Conservation (phyloP, 2,797 vertebrate genomes). For the Pseudochirops cupreus region DNA sequence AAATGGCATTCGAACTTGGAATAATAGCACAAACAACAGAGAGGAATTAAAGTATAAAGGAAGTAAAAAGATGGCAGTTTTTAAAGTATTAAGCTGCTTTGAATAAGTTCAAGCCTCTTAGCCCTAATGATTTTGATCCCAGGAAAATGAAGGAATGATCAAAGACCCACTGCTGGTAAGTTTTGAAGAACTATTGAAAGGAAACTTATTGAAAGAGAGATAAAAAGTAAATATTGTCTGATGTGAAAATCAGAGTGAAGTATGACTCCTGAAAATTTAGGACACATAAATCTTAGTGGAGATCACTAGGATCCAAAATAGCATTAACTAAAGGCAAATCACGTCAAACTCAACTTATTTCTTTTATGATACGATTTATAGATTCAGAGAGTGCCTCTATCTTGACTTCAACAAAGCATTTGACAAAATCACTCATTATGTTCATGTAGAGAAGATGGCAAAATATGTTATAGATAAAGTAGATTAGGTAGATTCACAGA, state of each 20-base stretch:
- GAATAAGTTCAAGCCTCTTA: background rate
- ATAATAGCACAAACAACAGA: conserved; percentile 17
- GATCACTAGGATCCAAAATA: background rate
- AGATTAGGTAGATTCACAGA: background rate
- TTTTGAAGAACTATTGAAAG: background rate
- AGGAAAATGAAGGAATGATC: background rate
- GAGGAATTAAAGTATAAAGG: background rate
- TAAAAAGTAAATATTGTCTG: background rate
- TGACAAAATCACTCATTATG: background rate
- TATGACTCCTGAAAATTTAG: background rate
- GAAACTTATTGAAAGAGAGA: background rate
- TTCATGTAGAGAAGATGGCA: background rate
- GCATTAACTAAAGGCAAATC: background rate
- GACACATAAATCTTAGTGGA: background rate
- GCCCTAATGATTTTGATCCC: background rate
- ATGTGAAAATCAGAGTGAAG: background rate
- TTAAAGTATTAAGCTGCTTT: background rate
- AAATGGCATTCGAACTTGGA: background rate
- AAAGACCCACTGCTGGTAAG: background rate
- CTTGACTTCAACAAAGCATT: background rate
- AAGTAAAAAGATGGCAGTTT: background rate
- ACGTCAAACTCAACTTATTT: too few relatives aligned
- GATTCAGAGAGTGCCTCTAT: too few relatives aligned
- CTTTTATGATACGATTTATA: too few relatives aligned
- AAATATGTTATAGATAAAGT: background rate